These are phyloP conservation scores for Akabosia matsudoensis DNA, from an alignment of 1,140 invertebrate species.

Conservation along the genomic window DNA sequence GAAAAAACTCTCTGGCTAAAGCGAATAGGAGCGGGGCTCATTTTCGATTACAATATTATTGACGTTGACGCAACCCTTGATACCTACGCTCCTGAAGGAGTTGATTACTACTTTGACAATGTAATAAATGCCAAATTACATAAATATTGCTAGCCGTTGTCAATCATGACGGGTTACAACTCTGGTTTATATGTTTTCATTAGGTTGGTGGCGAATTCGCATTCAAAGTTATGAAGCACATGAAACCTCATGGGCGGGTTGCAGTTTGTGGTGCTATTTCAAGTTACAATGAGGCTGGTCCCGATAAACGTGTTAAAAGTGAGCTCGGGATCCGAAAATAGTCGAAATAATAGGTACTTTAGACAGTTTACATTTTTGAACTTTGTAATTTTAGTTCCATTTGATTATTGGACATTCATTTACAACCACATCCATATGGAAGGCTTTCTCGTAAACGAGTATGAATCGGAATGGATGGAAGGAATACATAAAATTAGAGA, in stretches of 20 bases:
- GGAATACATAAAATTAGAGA: constrained; percentile 11
- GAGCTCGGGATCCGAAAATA: no score
- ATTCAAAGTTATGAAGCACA: constrained; percentile 58
- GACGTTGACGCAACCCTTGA: constrained; percentile 58
- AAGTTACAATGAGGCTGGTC: constrained; percentile 56
- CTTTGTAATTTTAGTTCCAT: constrained; percentile 21
- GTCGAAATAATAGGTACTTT: no score
- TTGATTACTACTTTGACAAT: constrained; percentile 73
- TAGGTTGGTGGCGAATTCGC: constrained; percentile 66
- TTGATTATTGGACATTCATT: constrained; percentile 20
- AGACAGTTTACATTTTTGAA: background rate
- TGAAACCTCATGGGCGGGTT: constrained; percentile 61
- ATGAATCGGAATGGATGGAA: constrained; percentile 4
- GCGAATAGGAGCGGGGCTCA: constrained; percentile 63
- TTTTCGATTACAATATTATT: constrained; percentile 68
- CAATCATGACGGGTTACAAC: no score
- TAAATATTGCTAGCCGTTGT: no score
- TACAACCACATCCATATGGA: constrained; percentile 18
- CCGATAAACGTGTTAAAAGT: constrained; percentile 35
- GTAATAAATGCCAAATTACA: constrained; percentile 52
- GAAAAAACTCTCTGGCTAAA: constrained; percentile 67
- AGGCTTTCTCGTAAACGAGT: background rate
- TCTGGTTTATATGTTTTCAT: background rate
- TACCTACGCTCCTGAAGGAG: constrained; percentile 62
- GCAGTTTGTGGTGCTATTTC: constrained; percentile 65